Percentiles rank a stretch among this genome's conserved stretches.
phyloP scores from a whole-genome alignment of 2,888 invertebrate species.

The Acleris sparsana region DNA sequence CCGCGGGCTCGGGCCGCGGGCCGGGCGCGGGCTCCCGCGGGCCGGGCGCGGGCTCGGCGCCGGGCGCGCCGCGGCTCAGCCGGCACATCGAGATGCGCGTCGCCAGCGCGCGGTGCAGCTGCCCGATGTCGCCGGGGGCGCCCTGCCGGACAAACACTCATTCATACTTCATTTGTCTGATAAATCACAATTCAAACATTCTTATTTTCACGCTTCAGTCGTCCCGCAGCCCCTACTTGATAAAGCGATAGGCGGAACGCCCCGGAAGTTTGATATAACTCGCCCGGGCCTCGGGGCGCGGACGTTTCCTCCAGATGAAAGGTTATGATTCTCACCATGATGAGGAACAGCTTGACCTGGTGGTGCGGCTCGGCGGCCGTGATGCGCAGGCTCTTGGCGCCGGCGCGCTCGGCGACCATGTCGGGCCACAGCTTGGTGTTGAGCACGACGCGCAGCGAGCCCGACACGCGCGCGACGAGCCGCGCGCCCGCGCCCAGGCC shows the following conservation, averaged over 20 bases:
- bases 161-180: background rate
- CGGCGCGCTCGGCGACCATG: constrained; percentile 95
- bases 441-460: constrained; percentile 93
- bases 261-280: no score
- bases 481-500: constrained; percentile 82
- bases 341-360: constrained; percentile 93
- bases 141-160: constrained; percentile 55
- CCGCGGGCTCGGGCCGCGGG: constrained; percentile 46
- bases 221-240: no score
- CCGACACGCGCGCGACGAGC: constrained; percentile 94
- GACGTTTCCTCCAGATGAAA: background rate
- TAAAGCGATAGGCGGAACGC: no score
- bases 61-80: constrained; percentile 54
- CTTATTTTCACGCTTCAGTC: no score
- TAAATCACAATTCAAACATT: no score
- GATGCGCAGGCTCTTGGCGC: constrained; percentile 92
- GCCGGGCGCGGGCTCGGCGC: constrained; percentile 53
- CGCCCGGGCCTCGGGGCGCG: no score
- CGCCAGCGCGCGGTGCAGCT: constrained; percentile 64
- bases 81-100: constrained; percentile 64
- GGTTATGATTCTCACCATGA: constrained; percentile 85
- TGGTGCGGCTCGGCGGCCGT: constrained; percentile 93
- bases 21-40: constrained; percentile 39
- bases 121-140: constrained; percentile 68
- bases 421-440: constrained; percentile 97